phyloP scores from a whole-genome alignment of 2,113 vertebrate species.

The Dromiciops gliroides region DNA sequence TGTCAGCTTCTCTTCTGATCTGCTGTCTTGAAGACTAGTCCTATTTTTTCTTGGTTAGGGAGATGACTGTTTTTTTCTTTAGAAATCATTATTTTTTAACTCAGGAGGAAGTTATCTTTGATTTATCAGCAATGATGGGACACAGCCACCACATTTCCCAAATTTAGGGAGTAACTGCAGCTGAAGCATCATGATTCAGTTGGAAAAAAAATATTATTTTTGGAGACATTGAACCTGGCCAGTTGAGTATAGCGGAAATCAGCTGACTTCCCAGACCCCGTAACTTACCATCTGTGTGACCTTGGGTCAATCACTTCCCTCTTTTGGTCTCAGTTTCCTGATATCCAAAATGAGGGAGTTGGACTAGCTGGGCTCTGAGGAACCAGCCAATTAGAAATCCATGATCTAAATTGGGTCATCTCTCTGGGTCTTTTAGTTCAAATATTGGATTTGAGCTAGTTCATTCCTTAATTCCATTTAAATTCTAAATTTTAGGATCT shows the following conservation, averaged over 20 bases:
- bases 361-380: no score
- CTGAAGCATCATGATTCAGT: neutral
- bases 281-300: neutral
- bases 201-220: neutral
- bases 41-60: neutral
- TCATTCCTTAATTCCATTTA: no score
- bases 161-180: neutral
- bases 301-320: neutral
- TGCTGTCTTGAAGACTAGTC: neutral
- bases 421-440: no score
- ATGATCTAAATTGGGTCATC: no score
- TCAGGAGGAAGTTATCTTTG: neutral
- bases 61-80: neutral
- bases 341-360: neutral
- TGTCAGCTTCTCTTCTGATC: neutral
- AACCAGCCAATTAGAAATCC: no score
- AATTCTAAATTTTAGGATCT: no score
- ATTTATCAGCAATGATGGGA: neutral
- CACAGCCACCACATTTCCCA: neutral
- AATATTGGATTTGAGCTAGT: no score
- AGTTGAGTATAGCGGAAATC: neutral
- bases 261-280: neutral
- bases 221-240: neutral
- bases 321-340: neutral
- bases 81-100: neutral